Conservation (phyloP, 1,140 invertebrate genomes). For the Conus betulinus region DNA sequence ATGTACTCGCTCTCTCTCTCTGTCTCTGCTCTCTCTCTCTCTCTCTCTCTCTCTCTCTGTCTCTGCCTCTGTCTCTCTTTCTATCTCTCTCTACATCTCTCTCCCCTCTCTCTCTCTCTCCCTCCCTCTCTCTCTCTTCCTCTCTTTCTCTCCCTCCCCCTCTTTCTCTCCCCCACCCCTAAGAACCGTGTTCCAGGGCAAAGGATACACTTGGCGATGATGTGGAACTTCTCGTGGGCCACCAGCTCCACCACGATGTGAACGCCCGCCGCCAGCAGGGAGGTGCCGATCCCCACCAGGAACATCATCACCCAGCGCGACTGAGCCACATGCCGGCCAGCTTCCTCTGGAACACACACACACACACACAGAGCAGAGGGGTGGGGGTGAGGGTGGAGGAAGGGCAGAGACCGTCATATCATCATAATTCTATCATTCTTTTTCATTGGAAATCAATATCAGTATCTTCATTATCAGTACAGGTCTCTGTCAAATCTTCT, state of each 20-base stretch:
- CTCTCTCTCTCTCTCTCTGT: too few relatives aligned
- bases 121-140: too few relatives aligned
- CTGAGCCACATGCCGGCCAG: conserved; percentile 59
- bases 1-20: not conserved
- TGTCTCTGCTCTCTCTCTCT: too few relatives aligned
- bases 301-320: conserved; percentile 95
- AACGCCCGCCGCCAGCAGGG: conserved; percentile 90
- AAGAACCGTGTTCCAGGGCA: not conserved
- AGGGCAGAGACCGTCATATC: too few relatives aligned
- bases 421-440: too few relatives aligned
- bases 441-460: too few relatives aligned
- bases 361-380: not conserved
- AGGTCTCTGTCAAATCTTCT: too few relatives aligned
- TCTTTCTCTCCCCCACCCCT: not conserved
- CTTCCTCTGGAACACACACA: conserved; percentile 58
- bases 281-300: conserved; percentile 94
- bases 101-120: too few relatives aligned
- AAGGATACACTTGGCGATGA: conserved; percentile 80
- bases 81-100: too few relatives aligned
- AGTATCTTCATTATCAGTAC: too few relatives aligned
- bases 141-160: not conserved
- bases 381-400: too few relatives aligned
- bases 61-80: too few relatives aligned
- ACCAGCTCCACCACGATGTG: conserved; percentile 93
- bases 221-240: conserved; percentile 87